A percentile compares a stretch with the other conserved stretches of the same genome.
These are phyloP conservation scores for Xyrichtys novacula DNA, from an alignment of 2,797 vertebrate genomes.

Conservation along the genomic window DNA sequence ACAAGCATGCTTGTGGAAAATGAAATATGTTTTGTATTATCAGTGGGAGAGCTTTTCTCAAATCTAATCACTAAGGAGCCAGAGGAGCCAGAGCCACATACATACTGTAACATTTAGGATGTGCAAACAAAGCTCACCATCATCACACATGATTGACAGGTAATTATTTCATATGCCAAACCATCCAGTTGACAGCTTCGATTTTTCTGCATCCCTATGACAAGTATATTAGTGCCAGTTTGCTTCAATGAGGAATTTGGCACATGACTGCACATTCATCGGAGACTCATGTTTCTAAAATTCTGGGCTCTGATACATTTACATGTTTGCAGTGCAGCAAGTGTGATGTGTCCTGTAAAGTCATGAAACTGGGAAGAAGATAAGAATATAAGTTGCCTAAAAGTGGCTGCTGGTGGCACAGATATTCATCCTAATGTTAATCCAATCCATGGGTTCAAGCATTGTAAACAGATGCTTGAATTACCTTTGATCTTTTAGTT, in stretches of 20 bases:
- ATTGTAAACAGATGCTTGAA: no score
- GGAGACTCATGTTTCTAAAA: constrained; percentile 1
- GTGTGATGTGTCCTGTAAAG: background rate
- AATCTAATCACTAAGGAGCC: constrained; percentile 39
- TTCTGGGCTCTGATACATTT: constrained; percentile 12
- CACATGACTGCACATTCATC: background rate
- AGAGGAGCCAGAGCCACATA: background rate
- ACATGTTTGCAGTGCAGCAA: background rate
- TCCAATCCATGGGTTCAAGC: no score
- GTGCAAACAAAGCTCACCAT: constrained; percentile 26
- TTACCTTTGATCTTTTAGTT: no score
- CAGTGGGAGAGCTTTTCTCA: constrained; percentile 1
- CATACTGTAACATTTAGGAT: constrained; percentile 22
- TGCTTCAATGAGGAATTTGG: constrained; percentile 25
- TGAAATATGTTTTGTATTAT: constrained; percentile 19
- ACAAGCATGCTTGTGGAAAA: constrained; percentile 29
- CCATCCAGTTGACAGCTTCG: constrained; percentile 30
- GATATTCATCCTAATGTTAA: no score
- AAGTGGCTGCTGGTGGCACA: no score
- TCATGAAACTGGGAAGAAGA: no score
- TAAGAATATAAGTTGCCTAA: no score
- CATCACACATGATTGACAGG: constrained; percentile 42
- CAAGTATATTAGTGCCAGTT: constrained; percentile 15
- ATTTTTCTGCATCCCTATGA: constrained; percentile 30
- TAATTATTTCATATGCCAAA: constrained; percentile 40